phyloP scores from a whole-genome alignment of 2,888 invertebrate genomes.

The Melikaiella ostensackeni region DNA sequence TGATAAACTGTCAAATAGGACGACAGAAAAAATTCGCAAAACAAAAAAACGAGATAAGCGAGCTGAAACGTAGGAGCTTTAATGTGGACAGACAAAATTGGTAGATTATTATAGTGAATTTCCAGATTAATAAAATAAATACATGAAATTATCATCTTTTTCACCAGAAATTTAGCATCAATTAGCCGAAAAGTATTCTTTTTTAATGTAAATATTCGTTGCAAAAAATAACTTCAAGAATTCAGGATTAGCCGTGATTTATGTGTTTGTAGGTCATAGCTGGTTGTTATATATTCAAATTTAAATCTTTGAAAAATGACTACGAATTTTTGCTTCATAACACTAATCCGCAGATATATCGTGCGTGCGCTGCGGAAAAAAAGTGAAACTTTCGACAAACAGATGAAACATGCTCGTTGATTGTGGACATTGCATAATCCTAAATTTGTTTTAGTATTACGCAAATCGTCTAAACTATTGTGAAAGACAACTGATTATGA shows the following conservation, averaged over 20 bases:
- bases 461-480: not conserved
- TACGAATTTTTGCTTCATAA: constrained; percentile 7
- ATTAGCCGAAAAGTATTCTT: not conserved
- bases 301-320: constrained; percentile 33
- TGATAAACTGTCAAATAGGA: too few relatives aligned
- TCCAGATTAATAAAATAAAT: constrained; percentile 15
- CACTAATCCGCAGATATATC: constrained; percentile 33
- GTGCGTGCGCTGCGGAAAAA: constrained; percentile 18
- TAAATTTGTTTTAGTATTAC: constrained; percentile 1
- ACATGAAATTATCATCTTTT: not conserved
- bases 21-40: too few relatives aligned
- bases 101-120: too few relatives aligned
- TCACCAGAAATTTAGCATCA: not conserved
- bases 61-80: too few relatives aligned
- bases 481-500: not conserved
- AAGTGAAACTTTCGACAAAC: constrained; percentile 7
- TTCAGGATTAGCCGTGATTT: constrained; percentile 28
- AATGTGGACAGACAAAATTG: too few relatives aligned
- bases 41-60: too few relatives aligned
- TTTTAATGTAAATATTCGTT: not conserved
- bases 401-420: constrained; percentile 4
- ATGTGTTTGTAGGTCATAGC: constrained; percentile 20
- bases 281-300: constrained; percentile 36
- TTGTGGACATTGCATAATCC: not conserved
- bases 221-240: constrained; percentile 25